Conservation (phyloP, 2,888 invertebrate species). For the Lycaena phlaeas region DNA sequence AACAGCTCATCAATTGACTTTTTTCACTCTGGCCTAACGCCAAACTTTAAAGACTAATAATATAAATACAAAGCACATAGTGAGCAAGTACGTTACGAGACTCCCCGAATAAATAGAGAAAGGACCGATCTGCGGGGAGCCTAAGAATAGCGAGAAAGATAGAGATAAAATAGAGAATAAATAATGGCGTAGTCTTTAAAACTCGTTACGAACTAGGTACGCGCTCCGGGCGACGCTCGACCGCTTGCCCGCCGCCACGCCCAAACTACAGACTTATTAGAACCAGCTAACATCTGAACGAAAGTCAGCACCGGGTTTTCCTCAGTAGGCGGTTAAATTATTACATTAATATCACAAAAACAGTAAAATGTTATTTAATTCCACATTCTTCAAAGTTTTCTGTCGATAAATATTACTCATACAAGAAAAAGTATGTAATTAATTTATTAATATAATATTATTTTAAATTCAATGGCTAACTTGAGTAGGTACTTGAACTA, state of each 20-base stretch:
- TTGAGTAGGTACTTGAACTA: too few species aligned
- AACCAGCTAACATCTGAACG: too few species aligned
- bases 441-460: too few species aligned
- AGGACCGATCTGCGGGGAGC: slow-evolving; percentile 24
- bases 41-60: slow-evolving; percentile 32
- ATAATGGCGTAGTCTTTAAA: slow-evolving; percentile 28
- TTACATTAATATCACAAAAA: not conserved
- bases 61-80: slow-evolving; percentile 60
- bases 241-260: slow-evolving; percentile 24
- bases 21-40: slow-evolving; percentile 30
- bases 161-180: slow-evolving; percentile 22
- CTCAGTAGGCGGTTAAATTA: not conserved
- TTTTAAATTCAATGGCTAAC: too few species aligned
- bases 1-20: slow-evolving; percentile 62
- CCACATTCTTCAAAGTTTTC: too few species aligned
- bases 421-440: too few species aligned
- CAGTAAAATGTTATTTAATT: not conserved
- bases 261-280: slow-evolving; percentile 24
- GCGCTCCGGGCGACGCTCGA: slow-evolving; percentile 22
- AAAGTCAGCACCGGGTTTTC: not conserved
- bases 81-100: slow-evolving; percentile 54
- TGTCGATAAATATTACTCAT: too few species aligned
- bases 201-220: slow-evolving; percentile 34
- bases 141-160: slow-evolving; percentile 20
- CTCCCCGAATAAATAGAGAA: slow-evolving; percentile 41